Conservation (phyloP, 2,888 invertebrate species). For the Drosophila mettleri region DNA sequence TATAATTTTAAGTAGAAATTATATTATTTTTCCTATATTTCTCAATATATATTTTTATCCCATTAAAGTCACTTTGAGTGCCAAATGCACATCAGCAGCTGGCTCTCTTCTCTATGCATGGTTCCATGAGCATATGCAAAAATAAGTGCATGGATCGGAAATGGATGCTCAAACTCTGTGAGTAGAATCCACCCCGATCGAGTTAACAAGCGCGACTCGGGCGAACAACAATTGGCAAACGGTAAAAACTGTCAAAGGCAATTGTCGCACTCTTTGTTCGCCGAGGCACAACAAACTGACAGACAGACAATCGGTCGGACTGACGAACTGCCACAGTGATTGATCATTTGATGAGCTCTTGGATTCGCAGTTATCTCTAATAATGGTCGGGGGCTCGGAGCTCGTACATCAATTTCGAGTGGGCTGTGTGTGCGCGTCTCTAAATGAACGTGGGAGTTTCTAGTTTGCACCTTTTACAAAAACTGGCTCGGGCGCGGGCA, state of each 20-base stretch:
- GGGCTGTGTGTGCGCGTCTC: slow-evolving; percentile 26
- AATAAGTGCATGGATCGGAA: slow-evolving; percentile 22
- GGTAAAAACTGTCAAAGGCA: slow-evolving; percentile 78
- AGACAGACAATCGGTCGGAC: slow-evolving; percentile 34
- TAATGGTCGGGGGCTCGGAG: neutral
- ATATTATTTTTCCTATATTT: neutral
- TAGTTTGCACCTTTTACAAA: slow-evolving; percentile 68
- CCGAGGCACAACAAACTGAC: slow-evolving; percentile 62
- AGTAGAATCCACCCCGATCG: slow-evolving; percentile 31
- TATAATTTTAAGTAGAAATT: neutral
- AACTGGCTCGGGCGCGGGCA: neutral
- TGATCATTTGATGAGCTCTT: slow-evolving; percentile 63
- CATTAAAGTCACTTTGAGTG: slow-evolving; percentile 1
- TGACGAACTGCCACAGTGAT: slow-evolving; percentile 46
- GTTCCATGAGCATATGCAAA: slow-evolving; percentile 73
- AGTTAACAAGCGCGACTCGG: slow-evolving; percentile 52
- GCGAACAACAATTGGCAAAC: slow-evolving; percentile 72
- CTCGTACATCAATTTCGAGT: slow-evolving; percentile 63
- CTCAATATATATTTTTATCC: neutral
- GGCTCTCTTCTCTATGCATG: slow-evolving; percentile 3
- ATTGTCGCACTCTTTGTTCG: slow-evolving; percentile 69
- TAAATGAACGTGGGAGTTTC: slow-evolving; percentile 79
- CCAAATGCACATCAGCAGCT: slow-evolving; percentile 50
- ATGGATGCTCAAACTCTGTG: slow-evolving; percentile 26
- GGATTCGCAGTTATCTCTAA: slow-evolving; percentile 27